Evolutionary conservation across 2,113 vertebrate genomes (phyloP).

Genomic region (Phainopepla nitens): DNA sequence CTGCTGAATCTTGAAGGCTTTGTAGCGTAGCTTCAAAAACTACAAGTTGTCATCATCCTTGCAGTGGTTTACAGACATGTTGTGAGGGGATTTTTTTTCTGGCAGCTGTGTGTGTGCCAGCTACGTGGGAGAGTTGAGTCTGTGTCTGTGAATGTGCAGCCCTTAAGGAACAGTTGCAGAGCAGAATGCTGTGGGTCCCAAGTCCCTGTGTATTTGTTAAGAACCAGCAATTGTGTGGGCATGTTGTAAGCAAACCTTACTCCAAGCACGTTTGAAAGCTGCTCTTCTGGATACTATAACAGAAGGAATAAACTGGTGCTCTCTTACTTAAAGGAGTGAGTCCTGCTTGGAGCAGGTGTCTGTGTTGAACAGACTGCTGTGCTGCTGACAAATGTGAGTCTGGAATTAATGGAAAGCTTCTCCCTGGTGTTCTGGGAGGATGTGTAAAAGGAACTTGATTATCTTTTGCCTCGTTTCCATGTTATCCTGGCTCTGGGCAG

Average conservation of each 20-base stretch:
- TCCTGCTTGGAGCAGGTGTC: background rate
- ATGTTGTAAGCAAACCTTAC: background rate
- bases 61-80: background rate
- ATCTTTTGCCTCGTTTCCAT: background rate
- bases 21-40: background rate
- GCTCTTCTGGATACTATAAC: background rate
- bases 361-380: background rate
- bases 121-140: background rate
- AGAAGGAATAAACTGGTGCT: background rate
- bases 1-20: background rate
- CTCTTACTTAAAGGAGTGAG: background rate
- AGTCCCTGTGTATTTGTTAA: background rate
- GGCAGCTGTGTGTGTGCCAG: background rate
- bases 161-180: background rate
- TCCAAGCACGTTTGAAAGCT: background rate
- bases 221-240: background rate
- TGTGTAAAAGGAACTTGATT: background rate
- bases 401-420: background rate
- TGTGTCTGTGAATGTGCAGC: background rate
- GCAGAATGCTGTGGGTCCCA: background rate
- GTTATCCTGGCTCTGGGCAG: background rate
- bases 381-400: background rate
- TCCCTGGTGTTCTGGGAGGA: background rate
- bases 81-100: background rate
- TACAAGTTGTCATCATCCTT: background rate